Conservation (phyloP, 2,113 vertebrate genomes). For the Varanus salvator region DNA sequence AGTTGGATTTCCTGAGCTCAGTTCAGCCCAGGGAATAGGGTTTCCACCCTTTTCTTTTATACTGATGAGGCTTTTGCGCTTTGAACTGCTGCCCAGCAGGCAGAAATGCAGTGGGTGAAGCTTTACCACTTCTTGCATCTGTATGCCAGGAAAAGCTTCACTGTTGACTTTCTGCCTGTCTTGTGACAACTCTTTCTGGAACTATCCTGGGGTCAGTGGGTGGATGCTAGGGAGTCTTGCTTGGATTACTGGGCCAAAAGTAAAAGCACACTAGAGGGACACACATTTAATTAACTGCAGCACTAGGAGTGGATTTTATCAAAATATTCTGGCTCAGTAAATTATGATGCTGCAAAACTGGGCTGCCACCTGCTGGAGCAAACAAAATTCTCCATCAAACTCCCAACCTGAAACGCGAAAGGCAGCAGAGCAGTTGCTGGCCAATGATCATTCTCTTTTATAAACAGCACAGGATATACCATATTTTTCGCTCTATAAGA, state of each 20-base stretch:
- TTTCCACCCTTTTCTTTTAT: not conserved
- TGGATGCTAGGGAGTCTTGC: not conserved
- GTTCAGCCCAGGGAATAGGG: not conserved
- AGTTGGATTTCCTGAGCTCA: not conserved
- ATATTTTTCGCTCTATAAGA: too few species aligned
- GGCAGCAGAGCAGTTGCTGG: not conserved
- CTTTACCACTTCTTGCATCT: not conserved
- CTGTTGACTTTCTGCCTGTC: not conserved
- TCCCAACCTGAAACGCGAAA: not conserved
- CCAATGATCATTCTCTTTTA: not conserved
- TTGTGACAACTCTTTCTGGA: not conserved
- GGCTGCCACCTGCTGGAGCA: slow-evolving; percentile 3
- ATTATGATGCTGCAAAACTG: too few species aligned
- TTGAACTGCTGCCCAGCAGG: not conserved
- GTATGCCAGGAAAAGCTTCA: not conserved
- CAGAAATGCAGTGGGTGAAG: not conserved
- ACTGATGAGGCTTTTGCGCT: not conserved
- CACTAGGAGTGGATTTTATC: not conserved
- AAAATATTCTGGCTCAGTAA: not conserved
- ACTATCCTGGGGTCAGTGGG: not conserved
- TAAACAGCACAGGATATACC: not conserved
- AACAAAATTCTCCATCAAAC: not conserved
- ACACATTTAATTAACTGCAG: not conserved
- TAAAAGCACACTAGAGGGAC: not conserved
- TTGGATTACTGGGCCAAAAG: not conserved